Percentiles rank a stretch among this genome's conserved stretches.
Conservation (phyloP, 2,113 vertebrate genomes). For the Campylorhamphus procurvoides region DNA sequence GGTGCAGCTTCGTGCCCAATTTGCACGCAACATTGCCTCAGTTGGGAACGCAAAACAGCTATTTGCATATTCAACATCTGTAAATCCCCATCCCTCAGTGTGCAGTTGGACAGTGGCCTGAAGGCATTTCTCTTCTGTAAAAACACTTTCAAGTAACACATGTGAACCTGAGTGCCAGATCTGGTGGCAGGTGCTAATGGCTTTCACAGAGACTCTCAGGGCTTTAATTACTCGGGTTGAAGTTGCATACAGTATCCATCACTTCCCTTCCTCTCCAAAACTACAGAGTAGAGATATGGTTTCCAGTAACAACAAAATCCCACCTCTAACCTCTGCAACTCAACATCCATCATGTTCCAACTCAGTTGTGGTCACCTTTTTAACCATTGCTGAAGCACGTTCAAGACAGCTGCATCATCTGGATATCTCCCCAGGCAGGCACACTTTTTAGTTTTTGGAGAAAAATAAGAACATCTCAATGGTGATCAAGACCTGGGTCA, state of each 20-base stretch:
- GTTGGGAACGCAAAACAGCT: neutral
- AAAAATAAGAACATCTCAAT: neutral
- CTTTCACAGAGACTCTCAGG: conserved; percentile 18
- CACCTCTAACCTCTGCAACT: neutral
- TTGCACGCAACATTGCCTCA: neutral
- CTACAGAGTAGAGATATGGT: neutral
- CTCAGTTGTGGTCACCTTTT: neutral
- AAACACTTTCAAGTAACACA: neutral
- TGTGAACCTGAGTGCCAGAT: neutral
- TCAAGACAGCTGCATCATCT: neutral
- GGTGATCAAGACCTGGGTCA: neutral
- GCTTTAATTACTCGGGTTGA: conserved; percentile 5
- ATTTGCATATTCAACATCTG: neutral
- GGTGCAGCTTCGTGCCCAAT: neutral
- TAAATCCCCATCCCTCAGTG: neutral
- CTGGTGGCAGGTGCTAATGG: conserved; percentile 38
- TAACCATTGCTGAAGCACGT: rapidly evolving
- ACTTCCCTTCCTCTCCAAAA: neutral
- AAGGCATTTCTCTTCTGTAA: neutral
- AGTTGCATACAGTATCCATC: neutral
- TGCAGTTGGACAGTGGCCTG: neutral
- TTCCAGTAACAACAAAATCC: neutral
- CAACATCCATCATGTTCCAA: neutral
- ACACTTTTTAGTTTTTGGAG: neutral
- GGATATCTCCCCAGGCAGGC: neutral